Percentiles rank a stretch among this genome's conserved stretches.
Evolutionary conservation across 2,888 invertebrate genomes (phyloP).

Genomic region (Caenorhabditis afra): DNA sequence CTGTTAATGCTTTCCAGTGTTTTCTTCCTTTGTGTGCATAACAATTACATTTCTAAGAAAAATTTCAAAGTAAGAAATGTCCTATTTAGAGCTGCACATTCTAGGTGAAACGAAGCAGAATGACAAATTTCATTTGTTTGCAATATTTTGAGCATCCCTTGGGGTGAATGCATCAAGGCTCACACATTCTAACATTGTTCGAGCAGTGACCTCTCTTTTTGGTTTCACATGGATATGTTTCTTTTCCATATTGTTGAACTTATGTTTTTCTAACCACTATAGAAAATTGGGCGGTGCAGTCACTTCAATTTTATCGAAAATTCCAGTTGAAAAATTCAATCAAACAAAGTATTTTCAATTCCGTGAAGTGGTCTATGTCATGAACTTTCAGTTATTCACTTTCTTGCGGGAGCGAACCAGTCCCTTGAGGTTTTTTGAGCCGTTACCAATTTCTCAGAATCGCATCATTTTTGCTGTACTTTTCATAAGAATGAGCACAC

Average conservation of each 20-base stretch:
- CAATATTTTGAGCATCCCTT: conserved; percentile 43
- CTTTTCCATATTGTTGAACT: neutral
- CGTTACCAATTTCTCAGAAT: too few species aligned
- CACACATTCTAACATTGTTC: conserved; percentile 39
- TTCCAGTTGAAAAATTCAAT: neutral
- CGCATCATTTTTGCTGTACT: too few species aligned
- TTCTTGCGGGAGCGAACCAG: too few species aligned
- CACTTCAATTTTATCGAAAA: neutral
- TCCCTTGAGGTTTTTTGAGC: too few species aligned
- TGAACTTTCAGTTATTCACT: too few species aligned
- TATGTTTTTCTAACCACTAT: neutral
- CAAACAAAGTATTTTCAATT: neutral
- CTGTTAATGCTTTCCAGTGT: conserved; percentile 29
- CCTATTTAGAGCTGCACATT: too few species aligned
- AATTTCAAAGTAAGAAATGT: conserved; percentile 17
- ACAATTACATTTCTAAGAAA: conserved; percentile 13
- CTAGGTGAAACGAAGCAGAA: conserved; percentile 27
- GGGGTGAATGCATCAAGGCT: conserved; percentile 59
- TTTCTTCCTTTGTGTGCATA: neutral
- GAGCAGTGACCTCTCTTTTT: conserved; percentile 36
- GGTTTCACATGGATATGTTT: neutral
- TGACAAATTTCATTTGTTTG: conserved; percentile 45
- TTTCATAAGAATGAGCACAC: too few species aligned
- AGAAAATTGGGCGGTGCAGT: neutral
- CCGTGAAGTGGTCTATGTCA: neutral